Evolutionary conservation across 2,113 vertebrate species (phyloP).

Genomic region (Sander vitreus): DNA sequence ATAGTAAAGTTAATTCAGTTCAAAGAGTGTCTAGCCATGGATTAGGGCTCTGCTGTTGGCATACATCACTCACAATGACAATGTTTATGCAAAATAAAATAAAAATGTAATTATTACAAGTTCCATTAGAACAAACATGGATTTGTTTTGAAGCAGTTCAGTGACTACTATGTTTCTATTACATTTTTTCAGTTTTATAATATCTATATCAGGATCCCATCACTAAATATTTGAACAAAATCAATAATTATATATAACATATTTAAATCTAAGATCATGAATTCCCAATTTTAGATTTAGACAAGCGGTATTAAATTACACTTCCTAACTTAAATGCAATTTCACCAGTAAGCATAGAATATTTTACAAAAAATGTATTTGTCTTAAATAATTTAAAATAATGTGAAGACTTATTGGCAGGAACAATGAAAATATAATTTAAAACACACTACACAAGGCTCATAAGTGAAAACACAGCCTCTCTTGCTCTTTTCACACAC

Average conservation of each 20-base stretch:
- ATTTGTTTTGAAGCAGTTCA: not conserved
- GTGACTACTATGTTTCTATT: not conserved
- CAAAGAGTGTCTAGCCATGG: constrained; percentile 3
- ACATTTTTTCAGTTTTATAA: not conserved
- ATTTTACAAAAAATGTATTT: not conserved
- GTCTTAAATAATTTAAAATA: not conserved
- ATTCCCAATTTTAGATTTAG: not conserved
- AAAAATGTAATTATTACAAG: not conserved
- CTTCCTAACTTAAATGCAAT: not conserved
- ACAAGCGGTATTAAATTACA: not conserved
- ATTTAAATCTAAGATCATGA: not conserved
- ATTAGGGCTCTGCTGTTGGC: constrained; percentile 8
- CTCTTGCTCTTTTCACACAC: not conserved
- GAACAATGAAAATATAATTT: not conserved
- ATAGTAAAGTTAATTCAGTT: constrained; percentile 32
- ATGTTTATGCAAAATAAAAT: not conserved
- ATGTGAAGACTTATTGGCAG: not conserved
- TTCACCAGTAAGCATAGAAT: not conserved
- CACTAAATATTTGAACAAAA: not conserved
- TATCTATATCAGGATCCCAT: not conserved
- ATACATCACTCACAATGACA: not conserved
- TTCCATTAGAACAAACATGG: not conserved
- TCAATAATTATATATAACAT: not conserved
- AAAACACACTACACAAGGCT: constrained; percentile 1
- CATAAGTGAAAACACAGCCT: not conserved